A percentile compares a stretch with the other conserved stretches of the same genome.
These are phyloP conservation scores for Hiodon alosoides DNA, from an alignment of 2,113 vertebrate species.

Conservation along the genomic window DNA sequence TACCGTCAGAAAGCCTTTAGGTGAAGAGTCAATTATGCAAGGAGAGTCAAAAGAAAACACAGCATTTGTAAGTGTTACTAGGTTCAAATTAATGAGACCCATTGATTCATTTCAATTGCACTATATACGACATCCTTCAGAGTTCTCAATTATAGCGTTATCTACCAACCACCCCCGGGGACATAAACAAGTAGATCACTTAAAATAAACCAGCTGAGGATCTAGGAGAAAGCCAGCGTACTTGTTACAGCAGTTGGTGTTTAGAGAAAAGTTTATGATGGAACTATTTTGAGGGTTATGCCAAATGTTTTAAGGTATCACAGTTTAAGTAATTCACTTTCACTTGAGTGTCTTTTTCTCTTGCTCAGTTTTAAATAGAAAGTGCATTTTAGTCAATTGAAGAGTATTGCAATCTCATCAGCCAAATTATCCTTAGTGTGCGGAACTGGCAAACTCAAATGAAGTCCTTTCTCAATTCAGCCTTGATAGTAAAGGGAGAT, in stretches of 20 bases:
- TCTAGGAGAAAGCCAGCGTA: too few relatives aligned
- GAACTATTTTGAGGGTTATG: background rate
- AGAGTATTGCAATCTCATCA: background rate
- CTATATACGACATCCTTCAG: background rate
- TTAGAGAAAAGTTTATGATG: too few relatives aligned
- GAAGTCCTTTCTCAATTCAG: conserved; percentile 2
- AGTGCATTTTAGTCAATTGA: background rate
- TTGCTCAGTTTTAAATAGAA: background rate
- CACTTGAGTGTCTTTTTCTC: background rate
- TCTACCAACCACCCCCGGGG: background rate
- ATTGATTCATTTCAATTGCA: background rate
- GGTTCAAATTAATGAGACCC: background rate
- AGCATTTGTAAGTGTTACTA: background rate
- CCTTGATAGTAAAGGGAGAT: background rate
- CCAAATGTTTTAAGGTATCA: background rate
- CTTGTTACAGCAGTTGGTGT: too few relatives aligned
- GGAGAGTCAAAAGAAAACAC: background rate
- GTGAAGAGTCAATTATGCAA: background rate
- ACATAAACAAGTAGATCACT: too few relatives aligned
- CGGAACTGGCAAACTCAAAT: background rate
- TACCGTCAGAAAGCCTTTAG: too few relatives aligned
- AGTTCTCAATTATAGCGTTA: background rate
- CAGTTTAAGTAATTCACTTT: background rate
- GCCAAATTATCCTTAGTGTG: background rate
- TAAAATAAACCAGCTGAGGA: too few relatives aligned